Percentiles rank a stretch among this genome's conserved stretches.
Evolutionary conservation across 2,888 invertebrate species (phyloP).

Genomic region (Perithous albicinctus): DNA sequence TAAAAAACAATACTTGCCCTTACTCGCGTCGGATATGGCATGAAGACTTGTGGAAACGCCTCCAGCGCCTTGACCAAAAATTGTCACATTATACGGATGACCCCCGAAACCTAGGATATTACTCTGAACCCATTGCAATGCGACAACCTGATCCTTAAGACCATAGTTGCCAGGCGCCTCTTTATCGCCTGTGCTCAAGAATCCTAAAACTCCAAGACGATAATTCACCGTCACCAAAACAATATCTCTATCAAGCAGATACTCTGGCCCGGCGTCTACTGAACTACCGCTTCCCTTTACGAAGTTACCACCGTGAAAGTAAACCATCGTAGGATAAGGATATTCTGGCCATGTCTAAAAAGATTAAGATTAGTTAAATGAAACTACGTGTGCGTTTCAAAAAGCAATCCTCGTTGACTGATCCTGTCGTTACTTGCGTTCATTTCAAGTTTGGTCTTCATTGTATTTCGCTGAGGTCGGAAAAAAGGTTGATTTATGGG

Average conservation of each 20-base stretch:
- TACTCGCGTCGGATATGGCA: constrained; percentile 42
- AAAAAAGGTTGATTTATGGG: no score
- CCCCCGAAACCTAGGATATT: constrained; percentile 67
- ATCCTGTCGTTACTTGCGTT: no score
- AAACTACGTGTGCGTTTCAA: no score
- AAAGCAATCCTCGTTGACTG: no score
- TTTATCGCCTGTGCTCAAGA: constrained; percentile 66
- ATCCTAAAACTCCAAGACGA: constrained; percentile 71
- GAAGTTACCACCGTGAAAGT: constrained; percentile 68
- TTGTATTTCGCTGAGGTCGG: no score
- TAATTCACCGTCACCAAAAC: constrained; percentile 72
- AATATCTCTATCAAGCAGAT: constrained; percentile 69
- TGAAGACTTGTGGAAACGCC: constrained; percentile 58
- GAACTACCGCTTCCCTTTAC: constrained; percentile 52
- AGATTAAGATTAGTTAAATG: no score
- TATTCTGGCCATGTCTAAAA: background rate
- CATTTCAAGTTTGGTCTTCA: no score
- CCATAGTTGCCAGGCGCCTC: constrained; percentile 70
- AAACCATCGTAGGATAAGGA: background rate
- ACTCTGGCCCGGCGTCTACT: constrained; percentile 62
- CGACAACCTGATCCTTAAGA: constrained; percentile 70
- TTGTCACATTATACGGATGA: constrained; percentile 59
- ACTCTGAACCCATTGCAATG: constrained; percentile 65
- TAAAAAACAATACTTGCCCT: constrained; percentile 7
- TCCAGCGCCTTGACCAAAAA: constrained; percentile 66